phyloP scores from a whole-genome alignment of 2,113 vertebrate genomes.

The Pholis gunnellus region DNA sequence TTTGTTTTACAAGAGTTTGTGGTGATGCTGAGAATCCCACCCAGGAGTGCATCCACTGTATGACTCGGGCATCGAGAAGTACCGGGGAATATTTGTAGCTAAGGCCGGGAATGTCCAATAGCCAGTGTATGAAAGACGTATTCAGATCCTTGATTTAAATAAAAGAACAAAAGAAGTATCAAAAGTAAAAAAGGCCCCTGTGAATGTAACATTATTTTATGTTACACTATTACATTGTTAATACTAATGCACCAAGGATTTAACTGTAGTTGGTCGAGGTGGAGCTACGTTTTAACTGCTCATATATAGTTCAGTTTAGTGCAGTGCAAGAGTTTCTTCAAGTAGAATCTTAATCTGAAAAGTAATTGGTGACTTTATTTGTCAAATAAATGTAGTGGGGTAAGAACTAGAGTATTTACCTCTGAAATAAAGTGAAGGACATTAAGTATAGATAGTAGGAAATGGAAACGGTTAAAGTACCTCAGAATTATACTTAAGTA shows the following conservation, averaged over 20 bases:
- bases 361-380: neutral
- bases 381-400: neutral
- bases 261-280: neutral
- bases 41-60: constrained; percentile 43
- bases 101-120: neutral
- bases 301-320: neutral
- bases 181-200: neutral
- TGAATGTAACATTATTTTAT: neutral
- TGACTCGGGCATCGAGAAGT: constrained; percentile 2
- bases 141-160: neutral
- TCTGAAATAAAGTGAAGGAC: neutral
- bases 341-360: neutral
- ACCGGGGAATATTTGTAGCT: constrained; percentile 6
- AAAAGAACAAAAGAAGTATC: neutral
- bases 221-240: neutral
- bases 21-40: constrained; percentile 60
- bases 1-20: constrained; percentile 68
- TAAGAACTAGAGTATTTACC: neutral
- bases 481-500: neutral
- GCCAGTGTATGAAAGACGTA: neutral
- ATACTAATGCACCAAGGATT: neutral
- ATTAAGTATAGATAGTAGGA: neutral
- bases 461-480: neutral
- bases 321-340: neutral
- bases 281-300: neutral